phyloP scores from a whole-genome alignment of 1,140 invertebrate genomes.

The Spodoptera litura region DNA sequence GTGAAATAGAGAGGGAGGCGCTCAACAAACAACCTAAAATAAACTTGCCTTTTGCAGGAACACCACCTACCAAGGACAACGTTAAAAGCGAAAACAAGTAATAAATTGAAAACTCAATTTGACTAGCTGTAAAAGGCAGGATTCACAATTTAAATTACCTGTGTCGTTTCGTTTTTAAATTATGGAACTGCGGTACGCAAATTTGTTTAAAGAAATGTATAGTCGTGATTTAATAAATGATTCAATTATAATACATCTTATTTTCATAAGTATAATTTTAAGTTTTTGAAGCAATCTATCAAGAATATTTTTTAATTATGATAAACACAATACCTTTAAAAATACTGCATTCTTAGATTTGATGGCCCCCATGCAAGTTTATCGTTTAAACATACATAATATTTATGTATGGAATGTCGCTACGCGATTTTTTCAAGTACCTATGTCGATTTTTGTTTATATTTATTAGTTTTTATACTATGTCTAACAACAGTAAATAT shows the following conservation, averaged over 20 bases:
- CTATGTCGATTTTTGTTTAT: constrained; percentile 6
- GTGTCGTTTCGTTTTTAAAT: too few relatives aligned
- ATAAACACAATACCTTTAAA: constrained; percentile 71
- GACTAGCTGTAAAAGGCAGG: too few relatives aligned
- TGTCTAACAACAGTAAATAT: constrained; percentile 60
- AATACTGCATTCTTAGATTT: constrained; percentile 80
- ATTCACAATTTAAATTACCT: too few relatives aligned
- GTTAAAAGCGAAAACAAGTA: too few relatives aligned
- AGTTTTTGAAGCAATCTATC: too few relatives aligned
- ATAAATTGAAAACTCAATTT: too few relatives aligned
- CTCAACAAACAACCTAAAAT: constrained; percentile 58
- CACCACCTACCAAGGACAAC: not conserved
- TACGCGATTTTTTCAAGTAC: not conserved
- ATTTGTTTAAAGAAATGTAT: not conserved
- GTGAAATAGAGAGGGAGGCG: constrained; percentile 55
- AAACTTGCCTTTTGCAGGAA: constrained; percentile 10
- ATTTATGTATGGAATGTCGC: constrained; percentile 1
- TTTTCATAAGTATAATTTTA: too few relatives aligned
- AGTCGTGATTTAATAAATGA: too few relatives aligned
- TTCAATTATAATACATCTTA: too few relatives aligned
- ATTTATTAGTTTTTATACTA: constrained; percentile 44
- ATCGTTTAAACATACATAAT: constrained; percentile 41
- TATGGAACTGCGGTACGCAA: not conserved
- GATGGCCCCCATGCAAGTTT: constrained; percentile 78
- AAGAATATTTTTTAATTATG: not conserved